Conservation (phyloP, 2,888 invertebrate species). For the Holacanthella duospinosa region DNA sequence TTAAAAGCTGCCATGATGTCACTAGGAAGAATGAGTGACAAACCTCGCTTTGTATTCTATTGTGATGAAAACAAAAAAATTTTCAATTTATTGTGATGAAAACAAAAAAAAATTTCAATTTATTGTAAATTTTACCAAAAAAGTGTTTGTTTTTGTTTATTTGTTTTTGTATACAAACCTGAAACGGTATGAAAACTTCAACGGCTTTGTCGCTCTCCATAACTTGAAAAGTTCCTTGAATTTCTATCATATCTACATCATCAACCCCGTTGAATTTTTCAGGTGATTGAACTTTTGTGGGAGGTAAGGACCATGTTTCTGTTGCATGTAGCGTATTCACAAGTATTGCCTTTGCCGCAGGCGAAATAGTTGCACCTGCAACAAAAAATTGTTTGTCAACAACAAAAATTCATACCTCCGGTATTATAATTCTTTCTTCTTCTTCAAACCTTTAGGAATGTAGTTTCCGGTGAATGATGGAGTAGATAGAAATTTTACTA, state of each 20-base stretch:
- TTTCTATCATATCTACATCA: conserved; percentile 11
- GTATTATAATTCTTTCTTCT: too few relatives aligned
- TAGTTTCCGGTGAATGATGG: neutral
- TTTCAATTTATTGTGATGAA: too few relatives aligned
- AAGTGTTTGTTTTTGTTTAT: neutral
- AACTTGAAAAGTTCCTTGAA: conserved; percentile 11
- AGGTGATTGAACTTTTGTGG: conserved; percentile 2
- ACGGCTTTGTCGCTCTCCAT: conserved; percentile 10
- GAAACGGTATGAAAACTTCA: conserved; percentile 15
- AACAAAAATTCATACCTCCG: too few relatives aligned
- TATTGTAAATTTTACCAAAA: neutral
- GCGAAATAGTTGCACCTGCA: conserved; percentile 9
- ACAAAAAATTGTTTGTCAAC: neutral
- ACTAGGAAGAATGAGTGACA: conserved; percentile 7
- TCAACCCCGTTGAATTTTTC: conserved; percentile 14
- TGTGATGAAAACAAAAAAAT: neutral
- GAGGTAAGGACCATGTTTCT: conserved; percentile 7
- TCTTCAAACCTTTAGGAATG: conserved; percentile 12
- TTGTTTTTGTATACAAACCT: too few relatives aligned
- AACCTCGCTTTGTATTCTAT: conserved; percentile 3
- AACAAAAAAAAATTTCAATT: too few relatives aligned
- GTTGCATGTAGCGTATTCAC: conserved; percentile 8
- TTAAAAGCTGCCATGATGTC: neutral
- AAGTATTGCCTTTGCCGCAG: conserved; percentile 9
- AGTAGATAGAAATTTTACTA: neutral